Evolutionary conservation across 2,888 invertebrate genomes (phyloP).

Genomic region (Hermodice carunculata): DNA sequence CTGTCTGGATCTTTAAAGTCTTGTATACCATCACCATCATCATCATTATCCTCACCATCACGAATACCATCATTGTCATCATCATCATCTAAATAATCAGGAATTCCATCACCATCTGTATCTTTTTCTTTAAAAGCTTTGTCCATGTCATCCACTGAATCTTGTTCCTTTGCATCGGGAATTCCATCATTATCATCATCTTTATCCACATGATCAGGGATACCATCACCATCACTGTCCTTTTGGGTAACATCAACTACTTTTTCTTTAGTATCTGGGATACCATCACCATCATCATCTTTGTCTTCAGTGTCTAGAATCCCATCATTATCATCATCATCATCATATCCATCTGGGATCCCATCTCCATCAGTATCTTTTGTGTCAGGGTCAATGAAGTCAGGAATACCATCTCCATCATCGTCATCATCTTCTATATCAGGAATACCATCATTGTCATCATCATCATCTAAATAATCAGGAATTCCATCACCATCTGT

Average conservation of each 20-base stretch:
- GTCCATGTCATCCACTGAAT: conserved; percentile 44
- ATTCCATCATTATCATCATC: conserved; percentile 50
- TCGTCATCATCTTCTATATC: conserved; percentile 26
- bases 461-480: conserved; percentile 44
- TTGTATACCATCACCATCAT: conserved; percentile 52
- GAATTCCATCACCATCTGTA: conserved; percentile 56
- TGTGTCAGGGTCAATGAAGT: conserved; percentile 33
- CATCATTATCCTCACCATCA: conserved; percentile 50
- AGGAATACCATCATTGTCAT: conserved; percentile 44
- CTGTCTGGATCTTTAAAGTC: too few relatives aligned
- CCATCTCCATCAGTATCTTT: conserved; percentile 52
- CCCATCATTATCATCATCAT: conserved; percentile 45
- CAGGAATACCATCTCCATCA: conserved; percentile 36
- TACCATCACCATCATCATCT: conserved; percentile 34
- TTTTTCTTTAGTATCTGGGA: conserved; percentile 45
- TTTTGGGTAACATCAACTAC: conserved; percentile 52
- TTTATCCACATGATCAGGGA: conserved; percentile 34
- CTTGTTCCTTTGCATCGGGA: conserved; percentile 47
- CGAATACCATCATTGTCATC: conserved; percentile 61
- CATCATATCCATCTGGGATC: conserved; percentile 45
- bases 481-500: conserved; percentile 29
- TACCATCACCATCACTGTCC: conserved; percentile 41
- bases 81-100: conserved; percentile 59
- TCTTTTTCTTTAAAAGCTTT: conserved; percentile 32
- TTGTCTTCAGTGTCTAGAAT: conserved; percentile 40